A percentile compares a stretch with the other conserved stretches of the same genome.
Evolutionary conservation across 1,140 invertebrate genomes (phyloP).

Genomic region (Dendroctonus valens): DNA sequence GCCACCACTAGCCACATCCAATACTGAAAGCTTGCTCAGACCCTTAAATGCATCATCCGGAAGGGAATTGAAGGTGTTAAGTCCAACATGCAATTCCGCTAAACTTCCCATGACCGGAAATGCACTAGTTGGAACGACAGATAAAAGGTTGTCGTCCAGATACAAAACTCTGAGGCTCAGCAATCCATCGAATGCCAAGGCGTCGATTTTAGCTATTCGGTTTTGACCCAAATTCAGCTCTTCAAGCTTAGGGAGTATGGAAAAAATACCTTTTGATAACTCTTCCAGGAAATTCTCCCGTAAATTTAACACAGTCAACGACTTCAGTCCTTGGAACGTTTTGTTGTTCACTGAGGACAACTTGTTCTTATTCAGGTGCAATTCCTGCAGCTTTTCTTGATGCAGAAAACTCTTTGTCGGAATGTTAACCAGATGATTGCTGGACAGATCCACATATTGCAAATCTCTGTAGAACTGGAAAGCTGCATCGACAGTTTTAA

Average conservation of each 20-base stretch:
- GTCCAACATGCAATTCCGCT: slow-evolving; percentile 78
- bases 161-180: slow-evolving; percentile 72
- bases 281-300: slow-evolving; percentile 80
- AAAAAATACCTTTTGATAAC: slow-evolving; percentile 73
- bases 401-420: slow-evolving; percentile 74
- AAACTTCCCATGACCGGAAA: slow-evolving; percentile 70
- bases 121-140: slow-evolving; percentile 68
- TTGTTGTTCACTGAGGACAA: slow-evolving; percentile 74
- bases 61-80: slow-evolving; percentile 75
- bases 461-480: slow-evolving; percentile 85
- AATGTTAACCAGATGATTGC: slow-evolving; percentile 78
- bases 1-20: slow-evolving; percentile 78
- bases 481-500: slow-evolving; percentile 81
- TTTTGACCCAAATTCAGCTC: slow-evolving; percentile 87
- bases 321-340: slow-evolving; percentile 75
- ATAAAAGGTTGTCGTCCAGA: slow-evolving; percentile 82
- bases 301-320: slow-evolving; percentile 76
- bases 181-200: slow-evolving; percentile 75
- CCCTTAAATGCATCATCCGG: slow-evolving; percentile 73
- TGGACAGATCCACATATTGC: slow-evolving; percentile 78
- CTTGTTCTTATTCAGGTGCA: slow-evolving; percentile 83
- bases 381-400: slow-evolving; percentile 76
- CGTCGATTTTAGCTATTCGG: slow-evolving; percentile 76
- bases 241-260: slow-evolving; percentile 70
- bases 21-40: slow-evolving; percentile 67